Evolutionary conservation across 2,888 invertebrate species (phyloP), one percentile per base, ranked within the genome.

Genomic region (Cheiracanthium punctorium): DNA sequence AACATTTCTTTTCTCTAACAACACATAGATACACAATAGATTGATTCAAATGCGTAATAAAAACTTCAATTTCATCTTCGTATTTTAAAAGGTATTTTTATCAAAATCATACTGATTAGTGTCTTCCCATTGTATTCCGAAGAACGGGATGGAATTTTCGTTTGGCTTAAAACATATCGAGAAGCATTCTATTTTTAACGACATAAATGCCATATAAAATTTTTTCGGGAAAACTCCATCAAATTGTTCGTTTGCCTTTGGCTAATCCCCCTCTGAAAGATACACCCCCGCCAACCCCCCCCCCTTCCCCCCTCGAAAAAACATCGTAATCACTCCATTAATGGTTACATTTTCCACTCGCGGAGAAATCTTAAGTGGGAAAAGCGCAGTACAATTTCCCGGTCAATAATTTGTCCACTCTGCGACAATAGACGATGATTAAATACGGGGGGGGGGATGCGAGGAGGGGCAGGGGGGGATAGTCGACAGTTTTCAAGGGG

Each of bases 401-500:
- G 80, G 85, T 80, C 80, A 80, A 80, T 86, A 86, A 86, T 86
- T 86, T 76, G 85, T 80, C 80, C 85, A 80, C 75, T 80, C 72
- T 32, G 37, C 75, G 71, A 86, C 85, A 86, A 86, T 80, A 75
- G 80, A 48, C 7, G 80, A 64, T 86, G 85, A 86, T 86, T 86
- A 86, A 80, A 80, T 43, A 43, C 75, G 75, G 58, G 43, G 32
- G 58, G 14, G 37, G 32, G n/a, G n/a, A n/a, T n/a, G n/a, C n/a
- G n/a, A n/a, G 75, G 58, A 32, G 32, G 58, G 14, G 37, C 20
- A 20, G 43, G 52, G 30, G 32, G 37, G 48, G 67, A 28, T 14
- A 14, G 33, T 20, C 24, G 58, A 20, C 24, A 24, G 24, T 58
- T 58, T 58, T 24, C 24, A 65, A 37, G 52, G 52, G 65, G 28